A percentile compares a stretch with the other conserved stretches of the same genome.
Evolutionary conservation across 2,888 invertebrate genomes (phyloP).

Genomic region (Mellilla xanthometata): DNA sequence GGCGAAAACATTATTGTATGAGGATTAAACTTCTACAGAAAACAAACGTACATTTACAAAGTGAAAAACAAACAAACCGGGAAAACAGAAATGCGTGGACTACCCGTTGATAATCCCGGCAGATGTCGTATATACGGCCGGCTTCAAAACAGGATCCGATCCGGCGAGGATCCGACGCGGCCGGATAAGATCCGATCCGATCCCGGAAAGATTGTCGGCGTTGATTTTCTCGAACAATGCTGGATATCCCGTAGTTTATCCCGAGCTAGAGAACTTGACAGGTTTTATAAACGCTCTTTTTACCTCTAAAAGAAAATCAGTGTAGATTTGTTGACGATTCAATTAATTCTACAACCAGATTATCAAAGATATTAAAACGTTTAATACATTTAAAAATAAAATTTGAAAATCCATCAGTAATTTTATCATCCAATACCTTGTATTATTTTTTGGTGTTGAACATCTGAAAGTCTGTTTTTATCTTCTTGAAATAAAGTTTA

Average conservation of each 20-base stretch:
- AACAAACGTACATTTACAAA: constrained; percentile 25
- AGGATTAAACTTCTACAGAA: neutral
- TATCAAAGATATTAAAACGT: no score
- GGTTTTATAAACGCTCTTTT: constrained; percentile 41
- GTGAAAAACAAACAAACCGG: constrained; percentile 52
- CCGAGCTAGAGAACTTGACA: constrained; percentile 51
- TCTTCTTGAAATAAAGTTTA: no score
- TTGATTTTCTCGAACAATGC: constrained; percentile 66
- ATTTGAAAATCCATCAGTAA: no score
- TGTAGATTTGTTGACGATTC: constrained; percentile 16
- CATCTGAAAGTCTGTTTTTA: no score
- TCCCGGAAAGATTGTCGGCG: constrained; percentile 61
- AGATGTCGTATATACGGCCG: constrained; percentile 63
- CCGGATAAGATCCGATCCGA: constrained; percentile 55
- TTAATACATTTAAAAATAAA: no score
- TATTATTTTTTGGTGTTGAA: no score
- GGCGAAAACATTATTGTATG: neutral
- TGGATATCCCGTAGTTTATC: constrained; percentile 53
- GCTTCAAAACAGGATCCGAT: constrained; percentile 50
- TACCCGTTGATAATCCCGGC: constrained; percentile 68
- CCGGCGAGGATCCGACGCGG: constrained; percentile 39
- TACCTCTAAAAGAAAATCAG: constrained; percentile 20
- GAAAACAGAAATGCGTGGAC: constrained; percentile 48
- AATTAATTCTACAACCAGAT: constrained; percentile 8
- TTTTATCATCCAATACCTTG: no score